phyloP scores from a whole-genome alignment of 2,797 vertebrate genomes.

The Trachops cirrhosus region DNA sequence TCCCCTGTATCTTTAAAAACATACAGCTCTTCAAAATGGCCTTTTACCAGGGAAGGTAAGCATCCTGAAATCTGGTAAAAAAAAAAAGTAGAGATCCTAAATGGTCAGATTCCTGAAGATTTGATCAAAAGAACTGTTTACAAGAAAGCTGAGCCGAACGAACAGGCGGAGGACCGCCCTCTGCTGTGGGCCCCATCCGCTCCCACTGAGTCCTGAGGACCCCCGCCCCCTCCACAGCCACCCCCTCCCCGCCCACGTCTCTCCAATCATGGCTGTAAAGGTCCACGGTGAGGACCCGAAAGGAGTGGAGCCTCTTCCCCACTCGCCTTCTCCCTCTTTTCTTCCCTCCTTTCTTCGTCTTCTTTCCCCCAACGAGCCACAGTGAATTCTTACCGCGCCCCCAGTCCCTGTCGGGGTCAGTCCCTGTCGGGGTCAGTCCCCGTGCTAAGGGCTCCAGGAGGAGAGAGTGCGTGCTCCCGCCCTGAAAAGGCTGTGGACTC shows the following conservation, averaged over 20 bases:
- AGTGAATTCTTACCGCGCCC: not conserved
- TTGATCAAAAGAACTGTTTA: not conserved
- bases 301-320: not conserved
- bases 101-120: not conserved
- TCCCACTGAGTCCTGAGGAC: rapidly evolving
- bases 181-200: rapidly evolving
- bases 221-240: rapidly evolving
- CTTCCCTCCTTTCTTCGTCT: not conserved
- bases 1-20: constrained; percentile 55
- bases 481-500: too few species aligned
- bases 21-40: constrained; percentile 46
- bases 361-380: too few species aligned
- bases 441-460: too few species aligned
- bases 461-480: rapidly evolving
- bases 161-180: rapidly evolving
- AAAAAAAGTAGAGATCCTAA: not conserved
- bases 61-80: not conserved
- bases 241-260: rapidly evolving
- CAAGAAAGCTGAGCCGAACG: rapidly evolving
- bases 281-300: not conserved
- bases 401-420: rapidly evolving
- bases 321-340: rapidly evolving
- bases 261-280: not conserved
- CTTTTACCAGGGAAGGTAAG: constrained; percentile 7
- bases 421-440: rapidly evolving